These are phyloP conservation scores for Hystrix cristata DNA, from an alignment of 2,113 vertebrate genomes.

Conservation along the genomic window DNA sequence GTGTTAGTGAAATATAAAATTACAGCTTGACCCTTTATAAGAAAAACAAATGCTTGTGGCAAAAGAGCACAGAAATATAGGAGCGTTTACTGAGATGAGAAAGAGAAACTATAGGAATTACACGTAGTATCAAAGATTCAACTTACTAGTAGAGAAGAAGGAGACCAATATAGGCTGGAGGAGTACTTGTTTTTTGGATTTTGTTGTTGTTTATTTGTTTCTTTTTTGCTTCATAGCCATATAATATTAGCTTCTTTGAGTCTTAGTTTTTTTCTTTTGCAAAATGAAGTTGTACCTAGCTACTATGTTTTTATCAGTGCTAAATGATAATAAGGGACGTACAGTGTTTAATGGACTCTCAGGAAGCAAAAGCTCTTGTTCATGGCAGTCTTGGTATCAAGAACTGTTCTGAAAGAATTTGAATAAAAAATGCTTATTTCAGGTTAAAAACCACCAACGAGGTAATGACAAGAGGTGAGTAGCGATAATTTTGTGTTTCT, in stretches of 20 bases:
- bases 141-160: neutral
- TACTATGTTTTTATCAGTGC: neutral
- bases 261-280: neutral
- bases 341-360: neutral
- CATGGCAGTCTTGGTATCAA: neutral
- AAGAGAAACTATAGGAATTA: neutral
- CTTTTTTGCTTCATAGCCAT: neutral
- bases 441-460: neutral
- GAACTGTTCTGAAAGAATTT: neutral
- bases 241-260: neutral
- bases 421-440: neutral
- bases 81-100: neutral
- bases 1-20: neutral
- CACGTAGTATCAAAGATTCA: neutral
- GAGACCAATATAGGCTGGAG: neutral
- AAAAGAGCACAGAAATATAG: neutral
- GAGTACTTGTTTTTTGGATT: neutral
- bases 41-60: neutral
- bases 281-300: neutral
- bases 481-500: neutral
- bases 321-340: neutral
- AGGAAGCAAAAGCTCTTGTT: neutral
- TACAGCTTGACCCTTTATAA: neutral
- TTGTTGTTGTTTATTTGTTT: too few relatives aligned
- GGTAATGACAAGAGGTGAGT: rapidly evolving